Evolutionary conservation across 2,797 vertebrate genomes (phyloP), one percentile per base, ranked within the genome.

Genomic region (Tolypeutes matacus): DNA sequence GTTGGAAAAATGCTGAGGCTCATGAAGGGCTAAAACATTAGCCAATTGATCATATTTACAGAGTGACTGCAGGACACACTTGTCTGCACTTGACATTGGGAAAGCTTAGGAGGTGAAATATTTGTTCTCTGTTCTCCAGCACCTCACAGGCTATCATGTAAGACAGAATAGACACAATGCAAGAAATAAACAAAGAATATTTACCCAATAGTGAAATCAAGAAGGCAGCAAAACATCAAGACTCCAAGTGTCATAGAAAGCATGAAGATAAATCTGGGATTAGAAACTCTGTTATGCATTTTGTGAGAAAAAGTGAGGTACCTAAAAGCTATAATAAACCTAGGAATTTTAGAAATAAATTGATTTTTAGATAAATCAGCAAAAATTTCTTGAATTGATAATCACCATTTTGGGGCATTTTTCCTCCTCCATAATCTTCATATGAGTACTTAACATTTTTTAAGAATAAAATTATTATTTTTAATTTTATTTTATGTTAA

Each of bases 331-430:
- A 82, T 36, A 78, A 2, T 62, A 87, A 94, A 85, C 25, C 76
- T 90, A 58, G 29, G 46, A 65, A 89, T 93, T 84, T 93, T 80
- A 83, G 34, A 89, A 96, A 82, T 42, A 96, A 93, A 84, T 65
- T 70, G 46, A 56, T 3, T 34, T 87, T 94, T 78, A 92, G 86
- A 88, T 91, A 88, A 86, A 93, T 42, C 36, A 78, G 65, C 82
- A 51, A 89, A 82, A 92, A 56, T 83, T 76, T 87, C 82, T 96
- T 80, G 56, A 96, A 51, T 95, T 95, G 91, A 70, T 93, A 85
- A 62, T 89, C 34, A 53, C 2, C 34, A 89, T 72, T 96, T 27
- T 94, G 88, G 94, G 94, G 20, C n/a, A 62, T 23, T 94, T 91
- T 84, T 89, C 95, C 34, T 81, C 11, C 46, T 92, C 83, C 95